Evolutionary conservation across 2,888 invertebrate genomes (phyloP), one percentile per base, ranked within the genome.

Genomic region (Heliconius hortense): DNA sequence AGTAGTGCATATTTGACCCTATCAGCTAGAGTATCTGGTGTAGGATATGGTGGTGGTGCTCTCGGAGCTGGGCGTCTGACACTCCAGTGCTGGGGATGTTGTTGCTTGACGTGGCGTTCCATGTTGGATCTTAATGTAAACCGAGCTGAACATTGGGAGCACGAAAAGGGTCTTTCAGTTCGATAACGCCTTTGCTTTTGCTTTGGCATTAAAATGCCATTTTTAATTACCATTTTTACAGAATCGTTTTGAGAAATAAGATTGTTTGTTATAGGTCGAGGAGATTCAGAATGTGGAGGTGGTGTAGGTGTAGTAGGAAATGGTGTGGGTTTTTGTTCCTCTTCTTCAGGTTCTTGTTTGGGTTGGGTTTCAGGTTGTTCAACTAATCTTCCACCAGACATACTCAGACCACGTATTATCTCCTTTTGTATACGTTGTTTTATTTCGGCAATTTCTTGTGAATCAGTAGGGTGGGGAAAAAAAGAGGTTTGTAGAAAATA

Each of bases 71-170:
- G 93, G 82, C 97, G 96, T 62, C 97, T 94, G 79, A 97, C 97
- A 73, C 97, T 97, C 97, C 98, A 98, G 85, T 96, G 96, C 79
- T 97, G 97, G 0, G 98, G 98, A 92, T 98, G 98, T 82, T 98
- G 98, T 83, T 98, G 98, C 86, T 98, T 98, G 4, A 98, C 97
- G 83, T 98, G 98, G 0, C 98, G 95, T 88, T 98, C 98, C 98
- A 98, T 98, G 83, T 98, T 98, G 15, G 98, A 98, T n/a, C 98
- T 95, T 18, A 98, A 91, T 0, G 98, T 98, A 84, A 98, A 98
- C 73, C 97, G 95, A 0, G 98, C 98, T 0, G 97, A 96, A 88
- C 98, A 98, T 85, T 98, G 97, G 76, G 97, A 97, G 87, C 98
- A 98, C 0, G 97, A 96, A 88, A 98, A 98, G 0, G 98, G 98